Evolutionary conservation across 2,113 vertebrate species (phyloP), one percentile per base, ranked within the genome.

Genomic region (Rhizomys pruinosus): DNA sequence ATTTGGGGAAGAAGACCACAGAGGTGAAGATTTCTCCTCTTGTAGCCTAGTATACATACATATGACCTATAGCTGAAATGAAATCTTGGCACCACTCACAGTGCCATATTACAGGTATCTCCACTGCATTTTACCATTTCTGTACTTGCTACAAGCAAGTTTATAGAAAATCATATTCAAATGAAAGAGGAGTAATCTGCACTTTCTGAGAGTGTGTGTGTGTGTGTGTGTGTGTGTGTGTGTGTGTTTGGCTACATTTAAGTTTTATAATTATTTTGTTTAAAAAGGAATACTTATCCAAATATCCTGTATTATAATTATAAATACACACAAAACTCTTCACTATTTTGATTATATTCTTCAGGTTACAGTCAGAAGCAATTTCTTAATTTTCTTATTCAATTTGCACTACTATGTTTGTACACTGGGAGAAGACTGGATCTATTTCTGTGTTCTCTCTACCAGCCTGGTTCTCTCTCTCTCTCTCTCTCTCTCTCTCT

Each of bases 211-310:
- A 11, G 47, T 52, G 15, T 19, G 47, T 52, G 47, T 52, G 11
- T 27, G 42, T 52, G 27, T 29, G 12, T 61, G 13, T 61, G 59
- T 61, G 59, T 19, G 59, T n/a, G 9, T 39, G 71, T 79, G 52
- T 37, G 11, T 25, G 16, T 44, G 27, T 25, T 7, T 19, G 19
- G 13, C n/a, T 68, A 78, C 0, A 44, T 57, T 71, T 77, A n/a
- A 29, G 52, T 72, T 92, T 90, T 79, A 59, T n/a, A 74, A 12
- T 95, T 78, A 9, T 90, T 68, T 25, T 37, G 11, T 79, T 52
- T 52, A 52, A 52, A 52, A 0, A 85, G 63, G 10, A 84, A 47
- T 64, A 39, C 23, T n/a, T 80, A 47, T 59, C 22, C 42, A 4
- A 57, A 57, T 57, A 57, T 57, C 15, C 15, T 57, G 57, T 72